Evolutionary conservation across 2,797 vertebrate species (phyloP).

Genomic region (Helicolenus hilgendorfi): DNA sequence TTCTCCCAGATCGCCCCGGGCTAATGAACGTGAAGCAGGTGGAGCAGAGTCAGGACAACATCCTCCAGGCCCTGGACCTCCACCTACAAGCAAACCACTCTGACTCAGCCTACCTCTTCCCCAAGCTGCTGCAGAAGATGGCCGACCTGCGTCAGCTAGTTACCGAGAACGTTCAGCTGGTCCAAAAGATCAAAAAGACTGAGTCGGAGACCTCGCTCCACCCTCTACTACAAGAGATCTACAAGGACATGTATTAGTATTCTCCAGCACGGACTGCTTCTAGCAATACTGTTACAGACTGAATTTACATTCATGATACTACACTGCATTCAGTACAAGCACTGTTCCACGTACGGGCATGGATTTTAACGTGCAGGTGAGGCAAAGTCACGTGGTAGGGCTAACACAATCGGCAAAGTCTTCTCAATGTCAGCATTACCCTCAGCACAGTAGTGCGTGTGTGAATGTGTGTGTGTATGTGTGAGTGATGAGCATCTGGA

Average conservation of each 20-base stretch:
- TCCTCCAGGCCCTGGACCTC: constrained; percentile 96
- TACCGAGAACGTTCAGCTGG: constrained; percentile 97
- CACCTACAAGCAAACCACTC: constrained; percentile 97
- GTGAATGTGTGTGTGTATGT: not conserved
- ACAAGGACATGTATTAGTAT: constrained; percentile 98
- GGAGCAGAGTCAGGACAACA: constrained; percentile 97
- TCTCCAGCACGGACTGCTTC: constrained; percentile 71
- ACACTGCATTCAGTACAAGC: constrained; percentile 82
- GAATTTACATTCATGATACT: constrained; percentile 67
- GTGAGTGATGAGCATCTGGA: constrained; percentile 77
- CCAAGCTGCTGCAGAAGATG: constrained; percentile 99
- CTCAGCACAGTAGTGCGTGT: constrained; percentile 46
- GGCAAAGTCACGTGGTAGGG: constrained; percentile 66
- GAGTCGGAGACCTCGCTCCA: constrained; percentile 97
- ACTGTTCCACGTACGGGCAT: constrained; percentile 77
- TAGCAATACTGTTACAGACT: constrained; percentile 85
- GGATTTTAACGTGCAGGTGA: constrained; percentile 63
- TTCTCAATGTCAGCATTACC: constrained; percentile 70
- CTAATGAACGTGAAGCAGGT: constrained; percentile 97
- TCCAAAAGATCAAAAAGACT: constrained; percentile 99
- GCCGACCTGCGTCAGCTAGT: constrained; percentile 98
- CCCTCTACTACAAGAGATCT: constrained; percentile 98
- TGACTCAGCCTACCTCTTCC: constrained; percentile 97
- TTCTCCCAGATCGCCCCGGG: constrained; percentile 95
- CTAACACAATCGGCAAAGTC: constrained; percentile 73